Evolutionary conservation across 2,113 vertebrate species (phyloP), one percentile per base, ranked within the genome.

Genomic region (Brienomyrus brachyistius): DNA sequence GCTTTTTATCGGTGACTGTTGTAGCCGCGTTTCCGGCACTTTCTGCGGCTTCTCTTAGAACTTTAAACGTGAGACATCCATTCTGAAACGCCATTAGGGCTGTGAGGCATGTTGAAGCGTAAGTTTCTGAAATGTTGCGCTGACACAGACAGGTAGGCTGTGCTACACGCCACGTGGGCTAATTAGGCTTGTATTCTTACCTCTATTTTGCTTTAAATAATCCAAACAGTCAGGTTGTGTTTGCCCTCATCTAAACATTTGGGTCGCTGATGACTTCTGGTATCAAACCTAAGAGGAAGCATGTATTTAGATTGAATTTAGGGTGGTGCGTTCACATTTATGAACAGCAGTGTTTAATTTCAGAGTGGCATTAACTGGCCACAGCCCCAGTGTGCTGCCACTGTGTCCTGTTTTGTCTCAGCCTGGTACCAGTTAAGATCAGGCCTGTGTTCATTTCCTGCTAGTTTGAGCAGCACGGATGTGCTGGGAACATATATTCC

Each of bases 381-480:
- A 90, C 91, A 92, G 94, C 92, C 90, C 15, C 35, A 80, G 35
- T 43, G 5, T 80, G 74, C 74, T 19, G 6, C 35, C 74, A 80
- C 15, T 80, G 74, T 80, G 10, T 80, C 74, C 74, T 19, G 35
- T 80, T 80, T 19, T 77, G 35, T 77, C 95, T 95, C 92, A 89
- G 94, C 94, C 94, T 95, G 95, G 93, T 93, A 93, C 91, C 93
- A 90, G 83, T 93, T 96, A 95, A 95, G 93, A 92, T 94, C 92
- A 87, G 92, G 93, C 92, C 94, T 93, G 95, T 94, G 13, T 93
- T 93, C 93, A 93, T 92, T 93, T 93, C 92, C 88, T 59, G 90
- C 92, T 92, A 94, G 96, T 95, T 94, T 95, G 94, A 94, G 93
- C 50, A 83, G 82, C 88, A 94, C 95, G 96, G 94, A 96, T 96